phyloP scores from a whole-genome alignment of 2,113 vertebrate species.

The Picathartes gymnocephalus region DNA sequence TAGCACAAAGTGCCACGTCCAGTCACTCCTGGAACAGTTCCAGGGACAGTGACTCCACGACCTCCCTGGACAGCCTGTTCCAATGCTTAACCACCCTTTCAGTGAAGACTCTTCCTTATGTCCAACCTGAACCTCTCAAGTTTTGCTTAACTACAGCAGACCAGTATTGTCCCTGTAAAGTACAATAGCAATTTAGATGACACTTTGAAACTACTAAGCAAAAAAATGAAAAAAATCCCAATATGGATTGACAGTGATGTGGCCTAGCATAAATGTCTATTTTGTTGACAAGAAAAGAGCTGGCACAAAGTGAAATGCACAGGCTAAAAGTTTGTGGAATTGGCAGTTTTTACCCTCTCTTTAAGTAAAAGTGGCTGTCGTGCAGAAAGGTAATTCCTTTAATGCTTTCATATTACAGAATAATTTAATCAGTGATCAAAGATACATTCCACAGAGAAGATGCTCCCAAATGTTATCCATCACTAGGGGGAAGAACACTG shows the following conservation, averaged over 20 bases:
- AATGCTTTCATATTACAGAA: not conserved
- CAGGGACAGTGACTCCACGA: not conserved
- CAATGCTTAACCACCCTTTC: not conserved
- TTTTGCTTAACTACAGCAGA: not conserved
- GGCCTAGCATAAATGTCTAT: not conserved
- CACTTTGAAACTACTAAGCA: not conserved
- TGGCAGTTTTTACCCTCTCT: not conserved
- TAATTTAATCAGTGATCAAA: not conserved
- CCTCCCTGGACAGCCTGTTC: not conserved
- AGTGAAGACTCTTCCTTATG: not conserved
- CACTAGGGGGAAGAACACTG: not conserved
- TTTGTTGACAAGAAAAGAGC: not conserved
- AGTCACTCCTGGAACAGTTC: not conserved
- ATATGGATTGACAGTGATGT: not conserved
- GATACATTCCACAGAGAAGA: not conserved
- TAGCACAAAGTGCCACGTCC: fast-evolving
- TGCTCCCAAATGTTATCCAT: not conserved
- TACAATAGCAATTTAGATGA: not conserved
- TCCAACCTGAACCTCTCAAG: not conserved
- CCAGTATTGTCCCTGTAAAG: not conserved
- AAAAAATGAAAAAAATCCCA: not conserved
- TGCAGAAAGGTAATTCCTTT: not conserved
- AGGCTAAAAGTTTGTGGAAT: not conserved
- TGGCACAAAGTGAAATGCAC: fast-evolving
- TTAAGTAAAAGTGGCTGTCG: not conserved